Conservation (phyloP, 2,113 vertebrate genomes). For the Petrocephalus microphthalmus region DNA sequence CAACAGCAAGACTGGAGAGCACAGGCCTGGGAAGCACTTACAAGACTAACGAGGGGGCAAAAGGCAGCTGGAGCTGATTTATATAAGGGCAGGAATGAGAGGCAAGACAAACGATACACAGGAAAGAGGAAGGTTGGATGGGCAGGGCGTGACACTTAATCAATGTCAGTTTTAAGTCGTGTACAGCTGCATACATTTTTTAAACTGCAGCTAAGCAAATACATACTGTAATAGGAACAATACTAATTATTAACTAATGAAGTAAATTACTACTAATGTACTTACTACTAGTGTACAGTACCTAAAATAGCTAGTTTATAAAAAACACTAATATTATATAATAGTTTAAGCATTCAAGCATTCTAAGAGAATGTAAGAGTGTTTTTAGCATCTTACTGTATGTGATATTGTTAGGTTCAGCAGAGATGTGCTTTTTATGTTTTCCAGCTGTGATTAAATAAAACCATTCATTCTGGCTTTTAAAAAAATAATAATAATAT, state of each 20-base stretch:
- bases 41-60: too few species aligned
- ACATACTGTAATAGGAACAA: neutral
- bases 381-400: neutral
- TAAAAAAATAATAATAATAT: too few species aligned
- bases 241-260: neutral
- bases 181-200: neutral
- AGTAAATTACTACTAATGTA: neutral
- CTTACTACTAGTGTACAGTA: neutral
- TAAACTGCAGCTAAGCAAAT: neutral
- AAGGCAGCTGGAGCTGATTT: too few species aligned
- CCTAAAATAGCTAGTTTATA: neutral
- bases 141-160: neutral
- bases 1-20: too few species aligned
- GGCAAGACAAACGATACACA: too few species aligned
- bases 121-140: too few species aligned
- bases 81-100: too few species aligned
- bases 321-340: too few species aligned
- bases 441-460: neutral
- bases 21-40: too few species aligned
- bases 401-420: neutral
- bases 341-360: too few species aligned
- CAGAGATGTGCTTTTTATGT: neutral
- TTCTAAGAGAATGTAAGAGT: too few species aligned
- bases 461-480: neutral
- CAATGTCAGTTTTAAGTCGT: neutral